These are phyloP conservation scores for Hydrophis major DNA, from an alignment of 2,797 vertebrate species.

Conservation along the genomic window DNA sequence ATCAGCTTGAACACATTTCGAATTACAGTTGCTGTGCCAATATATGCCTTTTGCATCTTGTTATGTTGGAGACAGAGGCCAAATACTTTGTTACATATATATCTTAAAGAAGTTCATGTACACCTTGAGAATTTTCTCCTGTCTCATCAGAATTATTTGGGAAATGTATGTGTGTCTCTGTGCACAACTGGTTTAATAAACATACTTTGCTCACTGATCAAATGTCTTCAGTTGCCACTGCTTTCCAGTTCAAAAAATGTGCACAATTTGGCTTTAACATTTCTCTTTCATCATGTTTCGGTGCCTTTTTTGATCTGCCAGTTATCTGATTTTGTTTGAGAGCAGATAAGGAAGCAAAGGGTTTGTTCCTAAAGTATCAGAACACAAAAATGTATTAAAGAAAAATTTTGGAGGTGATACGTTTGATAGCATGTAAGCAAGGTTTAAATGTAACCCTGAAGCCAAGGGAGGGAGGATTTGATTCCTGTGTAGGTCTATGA, in stretches of 20 bases:
- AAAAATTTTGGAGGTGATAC: not conserved
- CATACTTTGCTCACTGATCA: not conserved
- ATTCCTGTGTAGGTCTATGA: not conserved
- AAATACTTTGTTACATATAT: not conserved
- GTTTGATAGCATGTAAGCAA: not conserved
- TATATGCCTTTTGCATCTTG: not conserved
- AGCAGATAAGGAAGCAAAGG: not conserved
- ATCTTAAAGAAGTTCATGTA: not conserved
- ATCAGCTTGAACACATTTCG: not conserved
- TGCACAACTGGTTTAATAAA: slow-evolving; percentile 19
- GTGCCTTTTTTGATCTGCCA: not conserved
- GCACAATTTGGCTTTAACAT: not conserved
- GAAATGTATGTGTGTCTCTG: slow-evolving; percentile 7
- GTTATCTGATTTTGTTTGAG: not conserved
- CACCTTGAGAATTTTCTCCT: not conserved
- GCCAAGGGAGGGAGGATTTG: not conserved
- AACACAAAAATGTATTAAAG: too few species aligned
- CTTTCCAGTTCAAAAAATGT: not conserved
- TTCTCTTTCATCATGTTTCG: too few species aligned
- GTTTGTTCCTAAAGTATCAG: not conserved
- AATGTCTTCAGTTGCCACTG: not conserved
- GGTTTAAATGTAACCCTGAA: not conserved
- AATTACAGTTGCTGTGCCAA: not conserved
- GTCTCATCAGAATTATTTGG: not conserved
- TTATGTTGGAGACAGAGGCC: not conserved